A percentile compares a stretch with the other conserved stretches of the same genome.
phyloP scores from a whole-genome alignment of 2,888 invertebrate genomes.

The Pogonocherus hispidulus region DNA sequence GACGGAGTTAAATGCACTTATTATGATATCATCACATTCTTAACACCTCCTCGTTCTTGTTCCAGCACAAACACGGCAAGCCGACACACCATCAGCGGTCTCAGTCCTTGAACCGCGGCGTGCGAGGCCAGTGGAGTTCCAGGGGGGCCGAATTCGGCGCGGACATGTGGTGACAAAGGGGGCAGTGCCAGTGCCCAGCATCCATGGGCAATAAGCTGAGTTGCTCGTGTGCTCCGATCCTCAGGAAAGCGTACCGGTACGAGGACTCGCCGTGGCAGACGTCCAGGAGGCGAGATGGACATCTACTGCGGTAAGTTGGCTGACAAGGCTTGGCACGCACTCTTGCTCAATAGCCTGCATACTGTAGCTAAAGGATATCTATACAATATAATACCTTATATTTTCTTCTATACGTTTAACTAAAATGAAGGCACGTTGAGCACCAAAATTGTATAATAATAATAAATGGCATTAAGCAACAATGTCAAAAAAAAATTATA shows the following conservation, averaged over 20 bases:
- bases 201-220: conserved; percentile 98
- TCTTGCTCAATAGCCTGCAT: no score
- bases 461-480: no score
- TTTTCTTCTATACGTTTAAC: no score
- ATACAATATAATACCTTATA: no score
- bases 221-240: conserved; percentile 96
- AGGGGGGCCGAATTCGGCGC: conserved; percentile 66
- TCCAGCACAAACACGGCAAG: conserved; percentile 73
- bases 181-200: conserved; percentile 69
- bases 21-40: no score
- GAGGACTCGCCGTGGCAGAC: conserved; percentile 97
- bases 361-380: no score
- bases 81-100: conserved; percentile 77
- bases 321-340: no score
- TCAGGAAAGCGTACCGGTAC: conserved; percentile 96
- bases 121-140: conserved; percentile 65
- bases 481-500: no score
- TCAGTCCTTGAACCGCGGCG: conserved; percentile 82
- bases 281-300: conserved; percentile 86
- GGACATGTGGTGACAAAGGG: conserved; percentile 80
- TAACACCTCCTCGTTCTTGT: conserved; percentile 53
- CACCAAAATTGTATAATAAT: no score
- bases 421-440: no score
- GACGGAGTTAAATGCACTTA: no score
- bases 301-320: conserved; percentile 82